Evolutionary conservation across 2,888 invertebrate species (phyloP).

Genomic region (Oeneis ivallda): DNA sequence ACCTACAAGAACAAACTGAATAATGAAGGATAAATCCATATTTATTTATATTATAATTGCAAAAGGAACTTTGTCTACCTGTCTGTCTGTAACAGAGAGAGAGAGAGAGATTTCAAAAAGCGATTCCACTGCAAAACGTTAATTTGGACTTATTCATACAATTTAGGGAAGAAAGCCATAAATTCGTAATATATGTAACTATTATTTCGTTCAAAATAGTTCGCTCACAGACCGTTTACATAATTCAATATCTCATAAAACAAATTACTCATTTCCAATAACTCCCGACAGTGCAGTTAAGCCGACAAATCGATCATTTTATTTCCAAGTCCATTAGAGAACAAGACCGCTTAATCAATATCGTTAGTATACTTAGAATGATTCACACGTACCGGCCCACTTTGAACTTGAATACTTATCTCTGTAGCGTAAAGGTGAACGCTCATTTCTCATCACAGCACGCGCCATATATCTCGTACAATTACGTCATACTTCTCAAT

Average conservation of each 20-base stretch:
- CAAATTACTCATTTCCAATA: constrained; percentile 15
- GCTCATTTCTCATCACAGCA: constrained; percentile 18
- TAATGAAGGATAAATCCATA: no score
- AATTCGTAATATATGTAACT: no score
- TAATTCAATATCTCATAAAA: neutral
- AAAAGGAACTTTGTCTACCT: no score
- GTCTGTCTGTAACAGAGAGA: no score
- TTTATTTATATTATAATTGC: no score
- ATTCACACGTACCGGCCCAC: constrained; percentile 44
- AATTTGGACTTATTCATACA: no score
- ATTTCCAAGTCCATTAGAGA: constrained; percentile 36
- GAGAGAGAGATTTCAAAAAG: no score
- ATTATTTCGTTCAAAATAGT: neutral
- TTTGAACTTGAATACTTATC: constrained; percentile 41
- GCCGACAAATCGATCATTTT: constrained; percentile 31
- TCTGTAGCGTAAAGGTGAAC: constrained; percentile 15
- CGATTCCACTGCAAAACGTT: no score
- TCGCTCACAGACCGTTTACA: neutral
- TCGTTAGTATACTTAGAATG: constrained; percentile 38
- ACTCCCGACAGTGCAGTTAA: constrained; percentile 20
- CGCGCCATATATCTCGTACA: neutral
- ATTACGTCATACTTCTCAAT: neutral
- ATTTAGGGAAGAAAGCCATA: no score
- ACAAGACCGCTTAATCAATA: constrained; percentile 36
- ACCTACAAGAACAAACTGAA: no score